Evolutionary conservation across 2,888 invertebrate genomes (phyloP), one percentile per base, ranked within the genome.

Genomic region (Pollenia griseotomentosa): DNA sequence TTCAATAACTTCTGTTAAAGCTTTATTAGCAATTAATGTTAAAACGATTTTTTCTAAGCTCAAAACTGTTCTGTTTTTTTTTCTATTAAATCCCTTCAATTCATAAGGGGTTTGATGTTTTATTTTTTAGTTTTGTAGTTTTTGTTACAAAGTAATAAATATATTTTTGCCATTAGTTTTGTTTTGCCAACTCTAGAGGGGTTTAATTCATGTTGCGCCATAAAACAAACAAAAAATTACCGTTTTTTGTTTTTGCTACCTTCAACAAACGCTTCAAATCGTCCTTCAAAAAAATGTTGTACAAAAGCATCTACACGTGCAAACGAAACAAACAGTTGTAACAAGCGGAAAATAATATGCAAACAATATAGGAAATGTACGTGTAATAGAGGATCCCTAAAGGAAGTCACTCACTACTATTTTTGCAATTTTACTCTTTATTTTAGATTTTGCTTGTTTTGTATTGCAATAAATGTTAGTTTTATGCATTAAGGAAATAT

Each of bases 341-440:
- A 53, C 77, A 77, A 51, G 87, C 83, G 83, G 80, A 87, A 84
- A 87, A 87, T 84, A 78, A 82, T 78, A 78, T 82, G 40, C 81
- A 78, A 83, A 87, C 77, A 77, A 44, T 78, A 74, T 51, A 82
- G 81, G 84, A 87, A 82, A 82, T 84, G 61, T 51, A 68, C 73
- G 81, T 79, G 79, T 63, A 83, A 83, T 83, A 80, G 75, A 65
- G 83, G 57, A 71, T 81, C 84, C 84, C 84, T 63, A 77, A 83
- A 87, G 87, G 87, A 87, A 84, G 87, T 87, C 70, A 71, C 61
- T 63, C 16, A 55, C 42, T 51, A 46, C 16, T 80, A 33, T 42
- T 73, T 57, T 59, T 19, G 12, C 5, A 33, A 71, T 55, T 77
- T 53, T 53, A n/a, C 23, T 57, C 23, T 33, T 55, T 23, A 8